A percentile compares a stretch with the other conserved stretches of the same genome.
These are phyloP conservation scores for Hermaeophaga mercurialis DNA, from an alignment of 2,888 invertebrate genomes.

Conservation along the genomic window DNA sequence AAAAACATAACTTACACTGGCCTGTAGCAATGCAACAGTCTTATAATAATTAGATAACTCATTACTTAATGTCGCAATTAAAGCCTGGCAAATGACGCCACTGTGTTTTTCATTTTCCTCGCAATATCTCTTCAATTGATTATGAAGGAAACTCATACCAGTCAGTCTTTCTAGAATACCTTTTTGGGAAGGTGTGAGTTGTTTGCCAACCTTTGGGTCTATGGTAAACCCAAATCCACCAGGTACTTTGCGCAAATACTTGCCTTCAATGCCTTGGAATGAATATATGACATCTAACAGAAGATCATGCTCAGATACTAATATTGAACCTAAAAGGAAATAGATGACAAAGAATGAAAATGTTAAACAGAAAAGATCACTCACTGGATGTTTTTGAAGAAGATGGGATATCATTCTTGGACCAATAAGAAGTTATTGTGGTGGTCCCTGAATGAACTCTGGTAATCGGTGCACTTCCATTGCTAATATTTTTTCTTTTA, in stretches of 20 bases:
- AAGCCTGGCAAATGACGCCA: slow-evolving; percentile 83
- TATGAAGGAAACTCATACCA: slow-evolving; percentile 81
- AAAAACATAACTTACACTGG: slow-evolving; percentile 66
- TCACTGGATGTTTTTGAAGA: slow-evolving; percentile 42
- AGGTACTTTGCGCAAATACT: slow-evolving; percentile 70
- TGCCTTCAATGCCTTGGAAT: slow-evolving; percentile 88
- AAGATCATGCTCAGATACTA: slow-evolving; percentile 52
- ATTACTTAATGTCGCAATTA: slow-evolving; percentile 81
- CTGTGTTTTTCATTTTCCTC: slow-evolving; percentile 69
- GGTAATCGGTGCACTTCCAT: slow-evolving; percentile 23
- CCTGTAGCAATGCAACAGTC: slow-evolving; percentile 84
- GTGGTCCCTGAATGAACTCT: slow-evolving; percentile 41
- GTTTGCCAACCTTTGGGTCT: slow-evolving; percentile 62
- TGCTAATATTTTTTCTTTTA: slow-evolving; percentile 33
- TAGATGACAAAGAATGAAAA: neutral
- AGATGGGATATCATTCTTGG: slow-evolving; percentile 46
- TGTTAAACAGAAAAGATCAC: slow-evolving; percentile 5
- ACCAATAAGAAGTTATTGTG: slow-evolving; percentile 45
- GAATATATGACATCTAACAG: slow-evolving; percentile 61
- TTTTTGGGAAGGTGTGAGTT: slow-evolving; percentile 62
- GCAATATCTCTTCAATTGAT: slow-evolving; percentile 78
- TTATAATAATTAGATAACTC: slow-evolving; percentile 89
- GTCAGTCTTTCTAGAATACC: slow-evolving; percentile 75
- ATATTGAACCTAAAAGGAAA: slow-evolving; percentile 29
- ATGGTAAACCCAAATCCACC: slow-evolving; percentile 66